Evolutionary conservation across 2,888 invertebrate genomes (phyloP).

Genomic region (Drosophila mulleri): DNA sequence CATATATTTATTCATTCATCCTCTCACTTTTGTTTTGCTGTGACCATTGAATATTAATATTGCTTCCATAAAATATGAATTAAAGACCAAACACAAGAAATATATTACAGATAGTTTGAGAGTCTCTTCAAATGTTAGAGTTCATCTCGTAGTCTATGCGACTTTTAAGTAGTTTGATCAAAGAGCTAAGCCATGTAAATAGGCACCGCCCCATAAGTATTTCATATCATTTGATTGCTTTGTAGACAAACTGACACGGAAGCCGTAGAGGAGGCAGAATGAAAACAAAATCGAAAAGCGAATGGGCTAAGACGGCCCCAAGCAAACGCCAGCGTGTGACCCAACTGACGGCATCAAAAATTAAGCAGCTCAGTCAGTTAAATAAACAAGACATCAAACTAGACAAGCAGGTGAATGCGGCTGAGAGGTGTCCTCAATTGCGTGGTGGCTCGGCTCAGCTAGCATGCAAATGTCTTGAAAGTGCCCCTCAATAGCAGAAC

Average conservation of each 20-base stretch:
- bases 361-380: slow-evolving; percentile 59
- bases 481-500: slow-evolving; percentile 14
- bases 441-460: slow-evolving; percentile 48
- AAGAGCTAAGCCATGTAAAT: not conserved
- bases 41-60: not conserved
- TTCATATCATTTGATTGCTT: slow-evolving; percentile 26
- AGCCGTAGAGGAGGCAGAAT: not conserved
- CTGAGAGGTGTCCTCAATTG: slow-evolving; percentile 36
- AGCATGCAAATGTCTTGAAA: slow-evolving; percentile 60
- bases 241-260: slow-evolving; percentile 32
- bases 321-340: slow-evolving; percentile 27
- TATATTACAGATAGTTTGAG: not conserved
- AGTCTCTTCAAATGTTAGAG: not conserved
- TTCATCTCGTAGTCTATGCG: not conserved
- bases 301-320: not conserved
- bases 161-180: not conserved
- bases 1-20: not conserved
- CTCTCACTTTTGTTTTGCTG: not conserved
- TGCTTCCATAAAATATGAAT: not conserved
- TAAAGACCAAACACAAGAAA: not conserved
- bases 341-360: slow-evolving; percentile 60
- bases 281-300: slow-evolving; percentile 1
- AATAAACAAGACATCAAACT: slow-evolving; percentile 60
- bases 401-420: slow-evolving; percentile 17
- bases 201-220: slow-evolving; percentile 6